Percentiles rank a stretch among this genome's conserved stretches.
Conservation (phyloP, 64 coral and sea anemone genomes). For the Exaiptasia diaphana region DNA sequence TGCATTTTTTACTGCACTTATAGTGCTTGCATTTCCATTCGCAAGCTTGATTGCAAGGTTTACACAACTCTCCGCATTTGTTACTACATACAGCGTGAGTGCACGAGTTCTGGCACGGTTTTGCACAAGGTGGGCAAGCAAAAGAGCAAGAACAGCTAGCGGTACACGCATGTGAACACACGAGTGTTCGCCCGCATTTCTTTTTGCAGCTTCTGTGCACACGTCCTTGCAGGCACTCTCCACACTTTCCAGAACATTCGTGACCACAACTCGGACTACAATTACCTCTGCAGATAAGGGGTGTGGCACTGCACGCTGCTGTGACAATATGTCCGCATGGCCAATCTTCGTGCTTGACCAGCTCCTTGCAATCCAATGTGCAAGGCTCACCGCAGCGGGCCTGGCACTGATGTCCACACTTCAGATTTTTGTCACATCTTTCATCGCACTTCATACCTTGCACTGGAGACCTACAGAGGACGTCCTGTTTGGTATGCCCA, state of each 20-base stretch:
- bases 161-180: constrained; percentile 51
- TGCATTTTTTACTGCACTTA: constrained; percentile 32
- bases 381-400: not conserved
- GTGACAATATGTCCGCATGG: constrained; percentile 47
- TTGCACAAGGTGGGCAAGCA: constrained; percentile 59
- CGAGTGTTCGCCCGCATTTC: constrained; percentile 14
- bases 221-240: constrained; percentile 57
- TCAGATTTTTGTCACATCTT: not conserved
- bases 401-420: constrained; percentile 29
- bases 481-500: constrained; percentile 42
- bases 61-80: constrained; percentile 46
- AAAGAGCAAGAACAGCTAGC: constrained; percentile 1
- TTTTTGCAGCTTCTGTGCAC: constrained; percentile 30
- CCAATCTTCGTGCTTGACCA: constrained; percentile 17
- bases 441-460: not conserved
- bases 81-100: constrained; percentile 18
- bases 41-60: not conserved
- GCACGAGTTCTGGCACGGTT: constrained; percentile 27
- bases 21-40: constrained; percentile 41
- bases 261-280: not conserved
- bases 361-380: not conserved
- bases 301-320: constrained; percentile 42
- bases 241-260: constrained; percentile 34
- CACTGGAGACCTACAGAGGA: constrained; percentile 22
- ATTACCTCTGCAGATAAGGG: not conserved